Evolutionary conservation across 92 coral and sea anemone genomes (phyloP).

Genomic region (Bergia puertoricense): DNA sequence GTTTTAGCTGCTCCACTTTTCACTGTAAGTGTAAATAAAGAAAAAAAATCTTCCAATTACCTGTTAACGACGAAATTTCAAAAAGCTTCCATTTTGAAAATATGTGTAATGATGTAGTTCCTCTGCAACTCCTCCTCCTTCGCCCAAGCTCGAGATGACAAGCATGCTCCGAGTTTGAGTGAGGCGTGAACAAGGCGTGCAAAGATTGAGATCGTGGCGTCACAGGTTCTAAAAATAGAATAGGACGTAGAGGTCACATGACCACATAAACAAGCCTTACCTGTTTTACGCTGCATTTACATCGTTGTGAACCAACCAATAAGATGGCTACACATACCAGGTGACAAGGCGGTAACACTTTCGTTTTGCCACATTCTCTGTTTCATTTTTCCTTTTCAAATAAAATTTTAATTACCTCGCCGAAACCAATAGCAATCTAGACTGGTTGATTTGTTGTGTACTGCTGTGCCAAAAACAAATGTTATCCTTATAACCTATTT

Average conservation of each 20-base stretch:
- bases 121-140: constrained; percentile 33
- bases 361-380: constrained; percentile 1
- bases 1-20: not conserved
- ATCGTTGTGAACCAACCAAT: constrained; percentile 11
- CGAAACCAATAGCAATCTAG: too few species aligned
- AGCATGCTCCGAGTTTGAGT: not conserved
- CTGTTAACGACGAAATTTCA: constrained; percentile 16
- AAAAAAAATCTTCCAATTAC: constrained; percentile 15
- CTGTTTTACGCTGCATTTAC: not conserved
- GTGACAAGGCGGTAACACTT: not conserved
- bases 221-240: constrained; percentile 63
- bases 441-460: too few species aligned
- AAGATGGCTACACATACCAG: not conserved
- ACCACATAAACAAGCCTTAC: constrained; percentile 21
- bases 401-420: too few species aligned
- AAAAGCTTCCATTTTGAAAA: constrained; percentile 14
- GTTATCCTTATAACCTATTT: too few species aligned
- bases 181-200: constrained; percentile 27
- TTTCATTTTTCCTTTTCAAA: not conserved
- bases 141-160: constrained; percentile 4
- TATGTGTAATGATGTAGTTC: constrained; percentile 21
- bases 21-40: not conserved
- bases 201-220: constrained; percentile 4
- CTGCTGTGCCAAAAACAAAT: too few species aligned
- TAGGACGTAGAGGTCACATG: constrained; percentile 57